Evolutionary conservation across 2,888 invertebrate genomes (phyloP).

Genomic region (Drosophila melanocephala): DNA sequence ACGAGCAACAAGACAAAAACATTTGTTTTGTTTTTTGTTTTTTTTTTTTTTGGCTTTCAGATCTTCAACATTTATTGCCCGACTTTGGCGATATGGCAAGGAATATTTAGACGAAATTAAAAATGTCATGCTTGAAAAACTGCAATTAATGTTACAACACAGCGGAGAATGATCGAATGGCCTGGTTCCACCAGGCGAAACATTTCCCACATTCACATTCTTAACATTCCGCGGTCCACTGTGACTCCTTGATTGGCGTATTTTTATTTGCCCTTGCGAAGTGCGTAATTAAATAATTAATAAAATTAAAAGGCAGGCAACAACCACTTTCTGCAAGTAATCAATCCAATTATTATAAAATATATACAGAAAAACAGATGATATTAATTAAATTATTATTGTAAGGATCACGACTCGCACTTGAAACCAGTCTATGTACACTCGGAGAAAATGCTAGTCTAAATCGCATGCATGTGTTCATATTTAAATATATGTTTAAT

Average conservation of each 20-base stretch:
- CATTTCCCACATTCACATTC: neutral
- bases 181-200: neutral
- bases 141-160: neutral
- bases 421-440: neutral
- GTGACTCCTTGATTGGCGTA: neutral
- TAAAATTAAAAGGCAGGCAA: neutral
- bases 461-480: neutral
- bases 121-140: neutral
- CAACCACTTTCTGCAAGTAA: too few relatives aligned
- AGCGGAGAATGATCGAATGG: neutral
- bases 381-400: neutral
- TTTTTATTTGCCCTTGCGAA: neutral
- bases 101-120: neutral
- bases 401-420: neutral
- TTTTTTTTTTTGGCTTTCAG: neutral
- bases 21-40: neutral
- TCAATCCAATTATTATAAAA: too few relatives aligned
- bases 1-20: neutral
- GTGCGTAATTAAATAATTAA: neutral
- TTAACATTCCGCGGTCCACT: neutral
- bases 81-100: neutral
- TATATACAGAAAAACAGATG: neutral
- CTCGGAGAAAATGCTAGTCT: neutral
- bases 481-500: neutral
- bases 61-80: neutral